Conservation (phyloP, 2,797 vertebrate genomes). For the Acanthiza pusilla region DNA sequence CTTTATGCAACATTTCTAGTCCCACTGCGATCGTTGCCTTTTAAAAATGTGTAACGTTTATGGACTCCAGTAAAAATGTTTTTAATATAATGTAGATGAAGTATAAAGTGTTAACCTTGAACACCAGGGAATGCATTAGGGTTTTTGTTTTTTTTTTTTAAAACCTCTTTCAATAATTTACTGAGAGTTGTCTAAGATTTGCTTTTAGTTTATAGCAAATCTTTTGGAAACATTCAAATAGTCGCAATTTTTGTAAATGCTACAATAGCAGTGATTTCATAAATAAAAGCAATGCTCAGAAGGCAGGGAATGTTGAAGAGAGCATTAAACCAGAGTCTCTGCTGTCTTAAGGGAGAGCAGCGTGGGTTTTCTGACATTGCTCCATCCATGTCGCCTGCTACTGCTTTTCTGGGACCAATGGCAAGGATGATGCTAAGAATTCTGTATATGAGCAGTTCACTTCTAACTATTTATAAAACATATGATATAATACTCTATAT, state of each 20-base stretch:
- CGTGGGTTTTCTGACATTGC: background rate
- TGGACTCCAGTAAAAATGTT: conserved; percentile 54
- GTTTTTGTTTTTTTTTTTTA: background rate
- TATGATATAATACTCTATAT: background rate
- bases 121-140: background rate
- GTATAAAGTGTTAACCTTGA: conserved; percentile 18
- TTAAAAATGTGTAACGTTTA: conserved; percentile 7
- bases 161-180: background rate
- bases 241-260: background rate
- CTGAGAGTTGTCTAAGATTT: background rate
- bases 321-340: background rate
- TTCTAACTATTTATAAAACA: background rate
- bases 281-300: background rate
- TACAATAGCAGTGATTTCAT: background rate
- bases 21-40: background rate
- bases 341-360: background rate
- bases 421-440: background rate
- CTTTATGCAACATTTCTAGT: conserved; percentile 2
- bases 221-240: background rate
- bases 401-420: background rate
- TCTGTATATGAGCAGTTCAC: background rate
- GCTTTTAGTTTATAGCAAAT: background rate
- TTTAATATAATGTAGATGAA: conserved; percentile 51
- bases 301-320: background rate
- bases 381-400: background rate